Evolutionary conservation across 2,888 invertebrate genomes (phyloP).

Genomic region (Ormyrus thymus): DNA sequence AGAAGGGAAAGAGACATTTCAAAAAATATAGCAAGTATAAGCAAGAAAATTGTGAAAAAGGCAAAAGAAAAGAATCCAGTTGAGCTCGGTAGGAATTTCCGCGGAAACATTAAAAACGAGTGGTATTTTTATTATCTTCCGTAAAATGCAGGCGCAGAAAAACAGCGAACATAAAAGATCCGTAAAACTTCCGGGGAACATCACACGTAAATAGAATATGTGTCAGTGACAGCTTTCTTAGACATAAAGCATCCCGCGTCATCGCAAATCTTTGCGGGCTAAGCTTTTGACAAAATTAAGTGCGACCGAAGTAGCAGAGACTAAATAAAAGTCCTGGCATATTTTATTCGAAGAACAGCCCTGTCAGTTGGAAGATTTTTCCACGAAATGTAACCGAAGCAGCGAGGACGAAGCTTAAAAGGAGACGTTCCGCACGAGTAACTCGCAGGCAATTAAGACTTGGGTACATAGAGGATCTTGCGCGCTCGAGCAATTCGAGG

Average conservation of each 20-base stretch:
- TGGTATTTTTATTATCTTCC: constrained; percentile 53
- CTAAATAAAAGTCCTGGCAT: too few species aligned
- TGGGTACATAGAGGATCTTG: not conserved
- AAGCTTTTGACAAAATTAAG: too few species aligned
- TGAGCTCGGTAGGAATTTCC: constrained; percentile 38
- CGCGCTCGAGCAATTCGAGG: constrained; percentile 17
- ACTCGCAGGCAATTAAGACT: constrained; percentile 38
- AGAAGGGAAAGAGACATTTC: not conserved
- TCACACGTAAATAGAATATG: constrained; percentile 50
- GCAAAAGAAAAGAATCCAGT: constrained; percentile 31
- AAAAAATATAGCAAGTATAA: not conserved
- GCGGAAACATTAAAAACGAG: constrained; percentile 51
- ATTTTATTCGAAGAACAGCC: too few species aligned
- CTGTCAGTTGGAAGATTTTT: too few species aligned
- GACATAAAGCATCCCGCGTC: too few species aligned
- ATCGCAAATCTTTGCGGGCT: too few species aligned
- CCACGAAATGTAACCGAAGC: too few species aligned
- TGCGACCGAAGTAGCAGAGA: too few species aligned
- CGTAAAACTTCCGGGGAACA: constrained; percentile 52
- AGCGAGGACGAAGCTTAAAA: not conserved
- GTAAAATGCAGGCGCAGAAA: constrained; percentile 46
- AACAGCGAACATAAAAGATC: constrained; percentile 43
- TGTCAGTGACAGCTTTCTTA: constrained; percentile 42
- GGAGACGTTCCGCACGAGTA: not conserved
- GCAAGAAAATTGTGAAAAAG: not conserved